Percentiles rank a stretch among this genome's conserved stretches.
phyloP scores from a whole-genome alignment of 2,888 invertebrate genomes.

The Antitype chi region DNA sequence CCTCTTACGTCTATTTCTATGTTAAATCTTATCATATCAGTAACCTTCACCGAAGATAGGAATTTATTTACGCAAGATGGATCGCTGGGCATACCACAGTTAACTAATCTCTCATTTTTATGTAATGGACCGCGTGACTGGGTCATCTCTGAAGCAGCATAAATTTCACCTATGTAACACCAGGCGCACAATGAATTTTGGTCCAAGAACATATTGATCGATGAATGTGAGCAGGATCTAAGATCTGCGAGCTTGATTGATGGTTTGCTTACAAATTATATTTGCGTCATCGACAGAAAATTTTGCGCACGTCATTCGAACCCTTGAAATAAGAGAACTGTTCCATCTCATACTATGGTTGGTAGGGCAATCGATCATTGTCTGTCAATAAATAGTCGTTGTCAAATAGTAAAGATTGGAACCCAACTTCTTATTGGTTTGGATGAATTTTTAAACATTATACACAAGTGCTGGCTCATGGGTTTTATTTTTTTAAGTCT shows the following conservation, averaged over 20 bases:
- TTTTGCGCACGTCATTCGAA: neutral
- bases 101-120: slow-evolving; percentile 55
- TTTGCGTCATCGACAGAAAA: slow-evolving; percentile 34
- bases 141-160: slow-evolving; percentile 40
- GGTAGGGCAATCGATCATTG: neutral
- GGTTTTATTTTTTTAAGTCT: neutral
- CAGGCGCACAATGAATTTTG: slow-evolving; percentile 23
- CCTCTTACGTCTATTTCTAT: slow-evolving; percentile 46
- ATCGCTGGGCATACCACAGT: slow-evolving; percentile 51
- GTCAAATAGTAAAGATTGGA: neutral
- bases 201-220: slow-evolving; percentile 27
- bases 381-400: neutral
- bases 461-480: neutral
- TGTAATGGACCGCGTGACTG: slow-evolving; percentile 55
- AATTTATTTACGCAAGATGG: slow-evolving; percentile 62
- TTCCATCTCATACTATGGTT: neutral
- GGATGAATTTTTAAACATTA: neutral
- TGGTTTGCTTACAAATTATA: neutral
- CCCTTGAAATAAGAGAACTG: neutral
- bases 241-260: slow-evolving; percentile 32
- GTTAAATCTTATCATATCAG: slow-evolving; percentile 64
- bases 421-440: neutral
- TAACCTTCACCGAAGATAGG: slow-evolving; percentile 57
- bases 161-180: slow-evolving; percentile 46
- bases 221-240: slow-evolving; percentile 23